phyloP scores from a whole-genome alignment of 2,888 invertebrate species.

The Trichopoda pennipes region DNA sequence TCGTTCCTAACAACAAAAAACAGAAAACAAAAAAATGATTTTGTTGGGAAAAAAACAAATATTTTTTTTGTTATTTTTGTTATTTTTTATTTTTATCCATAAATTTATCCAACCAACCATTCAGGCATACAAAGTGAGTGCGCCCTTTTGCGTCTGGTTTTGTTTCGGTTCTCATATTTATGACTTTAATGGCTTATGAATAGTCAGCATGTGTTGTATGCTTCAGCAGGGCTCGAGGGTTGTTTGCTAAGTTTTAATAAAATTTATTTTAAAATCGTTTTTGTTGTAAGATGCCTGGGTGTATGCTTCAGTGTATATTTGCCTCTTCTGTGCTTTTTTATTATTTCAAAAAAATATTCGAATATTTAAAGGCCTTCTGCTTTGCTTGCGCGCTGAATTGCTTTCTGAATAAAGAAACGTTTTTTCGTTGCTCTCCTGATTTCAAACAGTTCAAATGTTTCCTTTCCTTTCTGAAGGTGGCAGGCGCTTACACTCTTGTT shows the following conservation, averaged over 20 bases:
- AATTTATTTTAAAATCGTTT: not conserved
- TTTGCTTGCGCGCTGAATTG: no score
- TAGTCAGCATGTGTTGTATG: conserved; percentile 2
- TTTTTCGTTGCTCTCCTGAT: conserved; percentile 53
- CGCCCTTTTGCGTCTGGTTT: conserved; percentile 42
- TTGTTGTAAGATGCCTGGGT: not conserved
- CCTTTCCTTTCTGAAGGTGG: not conserved
- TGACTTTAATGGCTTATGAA: conserved; percentile 40
- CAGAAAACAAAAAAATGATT: no score
- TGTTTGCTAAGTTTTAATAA: conserved; percentile 8
- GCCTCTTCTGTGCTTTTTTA: no score
- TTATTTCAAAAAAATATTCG: no score
- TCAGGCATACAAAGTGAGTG: conserved; percentile 44
- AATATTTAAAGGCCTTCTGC: no score
- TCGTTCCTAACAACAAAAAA: no score
- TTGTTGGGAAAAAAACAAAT: not conserved
- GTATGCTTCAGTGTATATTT: no score
- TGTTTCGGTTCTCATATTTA: conserved; percentile 34
- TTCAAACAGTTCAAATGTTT: conserved; percentile 43
- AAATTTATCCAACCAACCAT: conserved; percentile 44
- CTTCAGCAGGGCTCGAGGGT: conserved; percentile 8
- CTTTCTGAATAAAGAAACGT: not conserved
- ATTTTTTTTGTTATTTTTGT: no score
- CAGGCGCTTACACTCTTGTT: conserved; percentile 15
- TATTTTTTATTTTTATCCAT: conserved; percentile 21